These are phyloP conservation scores for Cinara cedri DNA, from an alignment of 2,888 invertebrate species.

Conservation along the genomic window DNA sequence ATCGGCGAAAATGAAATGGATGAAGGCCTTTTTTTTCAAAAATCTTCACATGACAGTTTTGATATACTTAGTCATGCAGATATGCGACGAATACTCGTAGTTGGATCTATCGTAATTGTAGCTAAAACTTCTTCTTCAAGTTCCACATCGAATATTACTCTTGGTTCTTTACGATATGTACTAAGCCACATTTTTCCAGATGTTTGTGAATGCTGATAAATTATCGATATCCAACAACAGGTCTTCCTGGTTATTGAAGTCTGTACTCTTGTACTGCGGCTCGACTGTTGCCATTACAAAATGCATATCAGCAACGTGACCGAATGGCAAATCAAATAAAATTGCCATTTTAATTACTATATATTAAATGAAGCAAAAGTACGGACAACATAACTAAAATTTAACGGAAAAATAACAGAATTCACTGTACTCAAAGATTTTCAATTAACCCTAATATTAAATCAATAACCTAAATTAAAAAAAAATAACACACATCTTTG, in stretches of 20 bases:
- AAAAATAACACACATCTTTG: no score
- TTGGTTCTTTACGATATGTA: not conserved
- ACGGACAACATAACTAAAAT: no score
- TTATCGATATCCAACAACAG: not conserved
- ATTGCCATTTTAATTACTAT: not conserved
- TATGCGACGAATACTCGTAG: not conserved
- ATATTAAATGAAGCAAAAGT: no score
- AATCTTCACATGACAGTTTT: not conserved
- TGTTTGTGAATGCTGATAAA: not conserved
- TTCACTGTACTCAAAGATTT: no score
- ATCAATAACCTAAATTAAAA: no score
- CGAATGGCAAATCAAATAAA: not conserved
- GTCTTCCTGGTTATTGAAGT: not conserved
- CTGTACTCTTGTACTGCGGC: not conserved
- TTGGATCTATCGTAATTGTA: not conserved
- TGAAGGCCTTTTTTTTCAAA: not conserved
- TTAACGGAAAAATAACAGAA: no score
- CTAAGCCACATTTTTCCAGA: not conserved
- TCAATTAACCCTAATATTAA: no score
- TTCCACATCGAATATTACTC: not conserved
- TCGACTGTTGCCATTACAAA: not conserved
- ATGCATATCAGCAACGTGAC: not conserved
- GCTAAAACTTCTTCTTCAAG: not conserved
- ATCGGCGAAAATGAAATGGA: not conserved
- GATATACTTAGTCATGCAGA: not conserved